A percentile compares a stretch with the other conserved stretches of the same genome.
Evolutionary conservation across 2,797 vertebrate species (phyloP).

Genomic region (Anas capensis): DNA sequence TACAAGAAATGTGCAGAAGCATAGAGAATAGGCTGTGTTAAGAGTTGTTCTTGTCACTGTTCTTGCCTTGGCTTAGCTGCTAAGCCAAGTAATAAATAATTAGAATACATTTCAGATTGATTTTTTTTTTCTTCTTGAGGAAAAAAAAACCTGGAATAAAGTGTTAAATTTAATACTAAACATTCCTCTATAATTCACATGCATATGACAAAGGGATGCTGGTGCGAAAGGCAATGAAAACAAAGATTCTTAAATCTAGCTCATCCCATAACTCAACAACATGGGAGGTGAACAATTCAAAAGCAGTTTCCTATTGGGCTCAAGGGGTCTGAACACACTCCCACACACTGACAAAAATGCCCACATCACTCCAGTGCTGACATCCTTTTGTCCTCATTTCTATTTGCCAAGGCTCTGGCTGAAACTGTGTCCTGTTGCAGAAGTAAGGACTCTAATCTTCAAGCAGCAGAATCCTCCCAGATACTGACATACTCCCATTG

Average conservation of each 20-base stretch:
- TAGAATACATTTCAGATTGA: background rate
- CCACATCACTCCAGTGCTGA: accelerated
- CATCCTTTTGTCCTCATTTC: background rate
- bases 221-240: background rate
- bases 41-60: background rate
- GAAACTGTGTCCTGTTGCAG: background rate
- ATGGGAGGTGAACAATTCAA: background rate
- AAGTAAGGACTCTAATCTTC: background rate
- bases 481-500: background rate
- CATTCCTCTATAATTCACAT: background rate
- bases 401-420: background rate
- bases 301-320: background rate
- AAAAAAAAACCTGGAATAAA: background rate
- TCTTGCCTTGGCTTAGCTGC: background rate
- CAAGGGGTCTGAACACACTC: background rate
- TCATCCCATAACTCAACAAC: background rate
- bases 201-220: background rate
- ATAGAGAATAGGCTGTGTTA: background rate
- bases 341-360: background rate
- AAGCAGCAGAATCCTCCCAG: background rate
- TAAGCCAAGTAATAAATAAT: background rate
- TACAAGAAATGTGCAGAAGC: background rate
- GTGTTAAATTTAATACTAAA: background rate
- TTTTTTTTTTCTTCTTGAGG: background rate
- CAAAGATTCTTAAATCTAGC: background rate